Base-by-base conservation (phyloP, 2,113 vertebrate genomes). In the Scortum barcoo region DNA sequence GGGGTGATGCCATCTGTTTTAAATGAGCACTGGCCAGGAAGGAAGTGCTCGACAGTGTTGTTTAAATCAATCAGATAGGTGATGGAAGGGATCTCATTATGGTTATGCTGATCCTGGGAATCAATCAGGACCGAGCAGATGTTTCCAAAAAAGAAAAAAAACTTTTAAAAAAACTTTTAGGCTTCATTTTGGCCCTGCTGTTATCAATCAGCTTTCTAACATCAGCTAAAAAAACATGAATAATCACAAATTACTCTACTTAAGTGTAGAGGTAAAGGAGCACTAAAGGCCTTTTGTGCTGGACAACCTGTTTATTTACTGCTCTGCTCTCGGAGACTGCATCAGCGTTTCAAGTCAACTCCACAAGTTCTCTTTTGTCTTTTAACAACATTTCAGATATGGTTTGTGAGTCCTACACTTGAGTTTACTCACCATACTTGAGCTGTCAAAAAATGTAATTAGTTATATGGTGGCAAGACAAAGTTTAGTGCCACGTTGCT, bases 61-160 rank as follows among this genome's bases (percentile, higher is more conserved):
- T 91, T 91, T 87, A 90, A 95, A 94, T 93, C 91, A 92, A 72
- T 91, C 84, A 88, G 60, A 74, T 16, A 28, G 48, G 40, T 65
- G 80, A 88, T 84, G 57, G 71, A 85, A 77, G 81, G 70, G 44
- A 79, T 74, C 72, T 88, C 77, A 82, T 87, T 81, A 85, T 82
- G 78, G 80, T 80, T 84, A 80, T 81, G 72, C 53, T 75, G 72
- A 86, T 80, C 65, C 78, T 62, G 56, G 63, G 63, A 78, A 92
- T 92, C 84, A 94, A 83, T 93, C 86, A 91, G 36, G 46, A 60
- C 26, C 48, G 17, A 54, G 69, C 57, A 79, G 57, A 85, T 81
- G 76, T 91, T 76, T 84, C 22, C 65, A 67, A 58, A 67, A 67
- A n/a, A n/a, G n/a, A n/a, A n/a, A n/a, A n/a, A n/a, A n/a, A n/a